Evolutionary conservation across 2,888 invertebrate species (phyloP).

Genomic region (Acleris emargana): DNA sequence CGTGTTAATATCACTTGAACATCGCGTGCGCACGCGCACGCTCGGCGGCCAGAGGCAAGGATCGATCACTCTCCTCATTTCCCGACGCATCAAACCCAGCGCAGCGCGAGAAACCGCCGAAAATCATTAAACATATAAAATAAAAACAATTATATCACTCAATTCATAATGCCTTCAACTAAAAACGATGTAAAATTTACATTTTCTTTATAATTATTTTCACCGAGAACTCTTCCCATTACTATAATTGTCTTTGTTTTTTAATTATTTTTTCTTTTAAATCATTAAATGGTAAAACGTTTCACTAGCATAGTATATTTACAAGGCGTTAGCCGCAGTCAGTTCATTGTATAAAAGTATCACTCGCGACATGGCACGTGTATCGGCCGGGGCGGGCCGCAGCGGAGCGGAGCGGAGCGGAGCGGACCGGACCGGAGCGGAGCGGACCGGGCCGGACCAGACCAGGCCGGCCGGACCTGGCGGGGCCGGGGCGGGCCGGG

Average conservation of each 20-base stretch:
- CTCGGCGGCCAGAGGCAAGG: not conserved
- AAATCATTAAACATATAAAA: constrained; percentile 48
- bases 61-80: not conserved
- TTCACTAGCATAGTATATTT: constrained; percentile 81
- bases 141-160: constrained; percentile 60
- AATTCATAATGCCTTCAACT: constrained; percentile 53
- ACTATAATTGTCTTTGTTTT: constrained; percentile 73
- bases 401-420: constrained; percentile 7
- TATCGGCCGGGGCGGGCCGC: constrained; percentile 29
- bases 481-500: constrained; percentile 33
- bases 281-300: constrained; percentile 77
- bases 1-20: not conserved
- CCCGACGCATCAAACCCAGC: not conserved
- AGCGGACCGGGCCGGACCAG: constrained; percentile 33
- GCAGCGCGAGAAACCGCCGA: constrained; percentile 21
- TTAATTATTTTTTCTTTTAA: constrained; percentile 54
- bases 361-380: constrained; percentile 72
- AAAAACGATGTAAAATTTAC: constrained; percentile 73
- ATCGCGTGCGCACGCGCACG: not conserved
- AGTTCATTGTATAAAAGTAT: constrained; percentile 76
- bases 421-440: constrained; percentile 15
- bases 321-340: constrained; percentile 75
- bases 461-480: constrained; percentile 21
- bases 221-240: constrained; percentile 68
- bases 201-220: constrained; percentile 60